Percentiles rank a stretch among this genome's conserved stretches.
phyloP scores from a whole-genome alignment of 2,888 invertebrate species.

The Eueremaeus valkanovi region DNA sequence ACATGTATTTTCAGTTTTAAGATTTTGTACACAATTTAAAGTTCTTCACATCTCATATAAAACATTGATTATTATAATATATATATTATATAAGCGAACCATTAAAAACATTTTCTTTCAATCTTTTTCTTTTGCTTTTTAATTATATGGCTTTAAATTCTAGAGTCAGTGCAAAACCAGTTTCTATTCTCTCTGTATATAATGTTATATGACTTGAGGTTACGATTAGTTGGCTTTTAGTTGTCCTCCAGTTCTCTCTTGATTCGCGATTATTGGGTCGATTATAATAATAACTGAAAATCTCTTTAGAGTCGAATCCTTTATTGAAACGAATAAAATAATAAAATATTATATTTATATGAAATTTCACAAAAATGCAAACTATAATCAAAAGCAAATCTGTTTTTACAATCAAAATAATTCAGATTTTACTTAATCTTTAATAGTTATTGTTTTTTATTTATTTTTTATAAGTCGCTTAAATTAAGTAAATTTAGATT shows the following conservation, averaged over 20 bases:
- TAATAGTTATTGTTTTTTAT: too few relatives aligned
- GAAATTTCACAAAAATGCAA: background rate
- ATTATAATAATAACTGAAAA: conserved; percentile 8
- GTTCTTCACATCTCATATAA: background rate
- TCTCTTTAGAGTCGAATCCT: background rate
- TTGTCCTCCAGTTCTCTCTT: conserved; percentile 12
- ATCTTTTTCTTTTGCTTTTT: background rate
- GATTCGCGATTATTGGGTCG: conserved; percentile 11
- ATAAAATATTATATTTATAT: too few relatives aligned
- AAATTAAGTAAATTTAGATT: background rate
- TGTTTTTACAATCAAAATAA: background rate
- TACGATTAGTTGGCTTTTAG: conserved; percentile 18
- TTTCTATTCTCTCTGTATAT: background rate
- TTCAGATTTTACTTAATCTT: background rate
- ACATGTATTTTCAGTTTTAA: conserved; percentile 10
- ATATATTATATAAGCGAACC: conserved; percentile 1
- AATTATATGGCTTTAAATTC: conserved; percentile 25
- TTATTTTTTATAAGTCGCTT: conserved; percentile 1
- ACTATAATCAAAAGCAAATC: conserved; percentile 21
- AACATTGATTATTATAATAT: background rate
- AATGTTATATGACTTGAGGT: conserved; percentile 2
- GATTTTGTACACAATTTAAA: background rate
- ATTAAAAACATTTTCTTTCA: background rate
- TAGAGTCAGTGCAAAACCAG: conserved; percentile 15
- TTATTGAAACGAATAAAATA: background rate